A percentile compares a stretch with the other conserved stretches of the same genome.
phyloP scores from a whole-genome alignment of 2,113 vertebrate genomes.

The Callospermophilus lateralis region DNA sequence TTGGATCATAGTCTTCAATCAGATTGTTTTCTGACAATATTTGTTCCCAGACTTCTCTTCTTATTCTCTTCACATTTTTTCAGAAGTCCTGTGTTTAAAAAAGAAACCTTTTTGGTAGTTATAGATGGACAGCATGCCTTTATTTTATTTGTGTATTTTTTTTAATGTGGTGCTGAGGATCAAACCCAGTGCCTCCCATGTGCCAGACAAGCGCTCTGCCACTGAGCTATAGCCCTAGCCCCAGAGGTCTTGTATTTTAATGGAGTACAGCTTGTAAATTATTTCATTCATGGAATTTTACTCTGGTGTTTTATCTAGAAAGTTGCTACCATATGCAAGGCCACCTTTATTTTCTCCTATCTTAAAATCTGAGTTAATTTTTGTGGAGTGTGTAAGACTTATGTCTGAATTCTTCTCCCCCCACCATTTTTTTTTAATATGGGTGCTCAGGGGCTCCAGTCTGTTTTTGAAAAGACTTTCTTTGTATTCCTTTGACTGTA shows the following conservation, averaged over 20 bases:
- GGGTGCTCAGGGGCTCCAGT: not conserved
- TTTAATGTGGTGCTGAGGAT: too few relatives aligned
- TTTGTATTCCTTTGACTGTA: not conserved
- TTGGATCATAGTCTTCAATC: not conserved
- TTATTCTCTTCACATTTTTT: not conserved
- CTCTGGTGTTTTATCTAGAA: not conserved
- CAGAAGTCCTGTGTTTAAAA: not conserved
- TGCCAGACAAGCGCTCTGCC: too few relatives aligned
- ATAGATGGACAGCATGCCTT: too few relatives aligned
- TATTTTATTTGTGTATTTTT: too few relatives aligned
- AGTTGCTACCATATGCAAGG: not conserved
- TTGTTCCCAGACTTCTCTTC: not conserved
- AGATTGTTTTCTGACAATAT: not conserved
- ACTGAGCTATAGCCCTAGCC: too few relatives aligned
- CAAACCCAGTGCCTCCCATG: too few relatives aligned
- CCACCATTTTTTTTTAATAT: not conserved
- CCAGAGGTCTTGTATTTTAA: not conserved
- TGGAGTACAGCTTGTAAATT: not conserved
- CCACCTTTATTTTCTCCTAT: not conserved
- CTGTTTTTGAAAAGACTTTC: not conserved
- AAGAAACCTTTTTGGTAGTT: too few relatives aligned
- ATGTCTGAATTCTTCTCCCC: not conserved
- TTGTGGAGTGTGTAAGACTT: not conserved
- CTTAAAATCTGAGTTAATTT: not conserved
- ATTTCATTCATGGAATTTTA: not conserved